Base-by-base conservation (phyloP, 2,888 invertebrate species). In the Calephelis perditalis region DNA sequence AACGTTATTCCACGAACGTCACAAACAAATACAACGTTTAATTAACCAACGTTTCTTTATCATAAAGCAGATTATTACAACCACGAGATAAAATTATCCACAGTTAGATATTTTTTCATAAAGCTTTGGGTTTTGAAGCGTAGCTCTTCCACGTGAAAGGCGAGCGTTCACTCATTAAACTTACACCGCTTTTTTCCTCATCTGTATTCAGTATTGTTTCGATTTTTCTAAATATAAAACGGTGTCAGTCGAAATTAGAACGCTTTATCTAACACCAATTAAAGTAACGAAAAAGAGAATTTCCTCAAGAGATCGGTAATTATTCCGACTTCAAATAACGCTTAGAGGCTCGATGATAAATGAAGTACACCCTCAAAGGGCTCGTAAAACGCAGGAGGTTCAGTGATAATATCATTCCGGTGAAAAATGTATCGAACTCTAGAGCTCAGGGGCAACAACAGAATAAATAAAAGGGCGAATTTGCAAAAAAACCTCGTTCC, bases 391-490 rank as follows among this genome's bases (percentile, higher is more conserved):
- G 66, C 70, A 70, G 68, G 72, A 71, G 70, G 71, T 78, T 79
- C 56, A 64, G 79, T 81, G 84, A 84, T 85, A 85, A 83, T 82
- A 81, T 84, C 82, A 83, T 83, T 77, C 79, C 72, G 73, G 76
- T 77, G 82, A 82, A 81, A 82, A 82, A 84, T 82, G 79, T 82
- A 86, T 85, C 81, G 86, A 80, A 74, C 77, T 52, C 75, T 65
- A 67, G 36, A 54, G 59, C 56, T 44, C 62, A 56, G 71, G 67
- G 71, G 67, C 65, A 65, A 60, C 68, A 66, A 61, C 68, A 69
- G 68, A 68, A 68, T 71, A 71, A 70, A 71, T 69, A 68, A 69
- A 67, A 60, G 62, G 63, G 68, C 65, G 67, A 69, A 73, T 68
- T 71, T 68, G 70, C 71, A 68, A 72, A 69, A 63, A 63, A 61